These are phyloP conservation scores for Drosophila monieri DNA, from an alignment of 2,888 invertebrate species.

Conservation along the genomic window DNA sequence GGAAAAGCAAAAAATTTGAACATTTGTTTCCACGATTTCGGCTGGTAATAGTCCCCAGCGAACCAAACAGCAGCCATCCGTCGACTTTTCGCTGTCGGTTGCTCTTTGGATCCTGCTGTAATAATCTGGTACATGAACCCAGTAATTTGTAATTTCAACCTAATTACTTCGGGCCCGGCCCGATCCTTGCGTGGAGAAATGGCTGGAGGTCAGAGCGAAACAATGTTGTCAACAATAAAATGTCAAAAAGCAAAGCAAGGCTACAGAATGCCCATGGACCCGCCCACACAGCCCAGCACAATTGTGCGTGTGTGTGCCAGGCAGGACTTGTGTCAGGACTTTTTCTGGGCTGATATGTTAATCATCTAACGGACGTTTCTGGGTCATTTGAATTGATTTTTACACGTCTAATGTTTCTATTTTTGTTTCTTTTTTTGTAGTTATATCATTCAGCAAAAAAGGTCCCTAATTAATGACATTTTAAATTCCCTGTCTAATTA, in stretches of 20 bases:
- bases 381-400: slow-evolving; percentile 64
- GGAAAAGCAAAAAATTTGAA: slow-evolving; percentile 18
- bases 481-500: not conserved
- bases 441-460: not conserved
- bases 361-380: slow-evolving; percentile 64
- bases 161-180: slow-evolving; percentile 68
- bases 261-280: slow-evolving; percentile 69
- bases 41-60: slow-evolving; percentile 15
- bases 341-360: slow-evolving; percentile 63
- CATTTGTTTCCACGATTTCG: slow-evolving; percentile 29
- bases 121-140: slow-evolving; percentile 78
- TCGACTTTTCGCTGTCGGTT: not conserved
- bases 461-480: not conserved
- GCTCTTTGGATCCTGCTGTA: slow-evolving; percentile 67
- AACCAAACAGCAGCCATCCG: slow-evolving; percentile 63
- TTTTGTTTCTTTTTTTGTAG: not conserved
- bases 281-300: slow-evolving; percentile 45
- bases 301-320: slow-evolving; percentile 8
- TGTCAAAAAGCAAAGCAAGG: slow-evolving; percentile 65
- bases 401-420: not conserved
- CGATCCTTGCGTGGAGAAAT: not conserved
- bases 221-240: slow-evolving; percentile 71
- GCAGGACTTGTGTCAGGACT: slow-evolving; percentile 37
- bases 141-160: slow-evolving; percentile 81
- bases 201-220: slow-evolving; percentile 46